phyloP scores from a whole-genome alignment of 2,113 vertebrate species.

The Emberiza fucata region DNA sequence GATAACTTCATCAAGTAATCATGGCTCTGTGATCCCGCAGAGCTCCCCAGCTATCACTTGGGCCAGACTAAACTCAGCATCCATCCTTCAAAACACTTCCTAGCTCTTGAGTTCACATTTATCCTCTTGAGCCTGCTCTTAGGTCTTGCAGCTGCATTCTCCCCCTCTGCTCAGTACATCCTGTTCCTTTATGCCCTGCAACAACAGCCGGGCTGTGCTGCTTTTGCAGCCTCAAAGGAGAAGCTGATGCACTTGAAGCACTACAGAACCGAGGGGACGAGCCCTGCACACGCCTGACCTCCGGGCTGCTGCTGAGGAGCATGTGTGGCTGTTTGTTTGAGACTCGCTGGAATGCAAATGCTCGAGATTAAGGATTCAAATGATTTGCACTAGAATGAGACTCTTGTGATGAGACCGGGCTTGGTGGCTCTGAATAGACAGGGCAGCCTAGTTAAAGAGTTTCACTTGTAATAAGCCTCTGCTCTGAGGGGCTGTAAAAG shows the following conservation, averaged over 20 bases:
- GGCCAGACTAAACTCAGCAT: neutral
- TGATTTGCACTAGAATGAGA: constrained; percentile 22
- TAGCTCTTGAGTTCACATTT: neutral
- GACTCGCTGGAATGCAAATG: constrained; percentile 17
- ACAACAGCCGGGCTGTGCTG: neutral
- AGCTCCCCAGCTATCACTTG: neutral
- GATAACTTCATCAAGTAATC: neutral
- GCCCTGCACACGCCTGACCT: neutral
- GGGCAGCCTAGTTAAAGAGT: neutral
- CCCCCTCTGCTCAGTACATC: neutral
- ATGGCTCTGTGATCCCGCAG: accelerated
- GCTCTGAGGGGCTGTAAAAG: neutral
- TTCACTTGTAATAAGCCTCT: neutral
- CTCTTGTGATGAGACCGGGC: neutral
- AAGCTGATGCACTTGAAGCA: neutral
- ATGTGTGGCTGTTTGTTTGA: constrained; percentile 25
- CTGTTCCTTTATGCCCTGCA: neutral
- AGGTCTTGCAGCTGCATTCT: neutral
- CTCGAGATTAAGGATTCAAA: constrained; percentile 36
- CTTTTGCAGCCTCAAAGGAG: neutral
- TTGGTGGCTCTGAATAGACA: neutral
- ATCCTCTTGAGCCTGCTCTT: neutral
- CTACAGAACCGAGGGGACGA: neutral
- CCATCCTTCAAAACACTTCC: neutral
- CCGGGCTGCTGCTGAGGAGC: neutral